These are phyloP conservation scores for Nephrotoma guestfalica DNA, from an alignment of 2,888 invertebrate species.

Conservation along the genomic window DNA sequence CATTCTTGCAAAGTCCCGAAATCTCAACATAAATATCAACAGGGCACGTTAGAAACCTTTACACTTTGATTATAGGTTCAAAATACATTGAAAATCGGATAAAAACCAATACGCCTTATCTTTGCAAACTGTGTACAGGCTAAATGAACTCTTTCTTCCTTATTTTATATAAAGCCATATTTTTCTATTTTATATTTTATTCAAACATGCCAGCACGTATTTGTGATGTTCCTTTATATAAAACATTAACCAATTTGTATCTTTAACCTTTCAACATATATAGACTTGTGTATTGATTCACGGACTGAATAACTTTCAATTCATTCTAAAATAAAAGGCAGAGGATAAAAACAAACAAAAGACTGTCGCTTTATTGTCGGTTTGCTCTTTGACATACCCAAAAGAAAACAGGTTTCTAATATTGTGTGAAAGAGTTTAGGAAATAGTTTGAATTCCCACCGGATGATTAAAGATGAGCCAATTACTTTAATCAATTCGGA, in stretches of 20 bases:
- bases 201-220: not conserved
- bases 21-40: no score
- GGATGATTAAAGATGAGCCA: no score
- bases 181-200: no score
- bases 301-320: not conserved
- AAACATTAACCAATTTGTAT: not conserved
- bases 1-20: no score
- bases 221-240: not conserved
- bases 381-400: not conserved
- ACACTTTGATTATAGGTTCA: no score
- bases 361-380: not conserved
- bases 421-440: not conserved
- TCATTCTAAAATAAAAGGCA: not conserved
- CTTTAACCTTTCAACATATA: not conserved
- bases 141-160: no score
- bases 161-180: no score
- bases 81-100: no score
- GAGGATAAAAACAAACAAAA: not conserved
- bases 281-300: not conserved
- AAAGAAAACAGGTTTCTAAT: not conserved
- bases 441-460: not conserved
- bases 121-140: no score
- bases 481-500: no score
- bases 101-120: no score
- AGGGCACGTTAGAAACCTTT: no score